Conservation (phyloP, 2,113 vertebrate species). For the Calcarius ornatus region DNA sequence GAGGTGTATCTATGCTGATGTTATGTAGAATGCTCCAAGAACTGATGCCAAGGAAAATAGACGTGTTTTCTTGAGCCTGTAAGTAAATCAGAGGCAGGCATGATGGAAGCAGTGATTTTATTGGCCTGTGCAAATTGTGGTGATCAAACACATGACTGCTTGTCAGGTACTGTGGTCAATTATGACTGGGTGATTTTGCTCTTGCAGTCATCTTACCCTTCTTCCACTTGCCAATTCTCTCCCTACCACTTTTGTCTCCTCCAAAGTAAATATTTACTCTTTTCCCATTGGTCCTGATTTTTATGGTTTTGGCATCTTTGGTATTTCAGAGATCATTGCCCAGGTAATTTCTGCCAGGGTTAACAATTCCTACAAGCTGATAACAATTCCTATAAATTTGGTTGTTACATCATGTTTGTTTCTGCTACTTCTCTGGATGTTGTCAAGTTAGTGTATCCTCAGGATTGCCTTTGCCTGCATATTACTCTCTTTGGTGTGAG, state of each 20-base stretch:
- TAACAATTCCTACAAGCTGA: not conserved
- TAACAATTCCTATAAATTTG: not conserved
- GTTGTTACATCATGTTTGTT: not conserved
- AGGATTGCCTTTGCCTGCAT: not conserved
- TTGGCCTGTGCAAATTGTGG: not conserved
- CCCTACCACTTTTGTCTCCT: not conserved
- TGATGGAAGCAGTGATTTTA: not conserved
- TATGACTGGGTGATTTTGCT: not conserved
- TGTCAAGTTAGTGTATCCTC: not conserved
- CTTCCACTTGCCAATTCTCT: not conserved
- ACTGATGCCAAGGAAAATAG: rapidly evolving
- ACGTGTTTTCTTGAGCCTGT: not conserved
- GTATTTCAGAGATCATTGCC: not conserved
- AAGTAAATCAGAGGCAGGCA: not conserved
- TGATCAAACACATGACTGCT: not conserved
- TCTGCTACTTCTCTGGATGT: not conserved
- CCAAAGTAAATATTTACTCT: not conserved
- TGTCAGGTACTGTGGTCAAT: not conserved
- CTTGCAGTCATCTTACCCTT: not conserved
- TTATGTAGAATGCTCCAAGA: not conserved
- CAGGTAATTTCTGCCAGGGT: not conserved
- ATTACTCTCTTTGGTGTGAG: not conserved
- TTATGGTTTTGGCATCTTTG: not conserved
- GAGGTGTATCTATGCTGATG: not conserved
- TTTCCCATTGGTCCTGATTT: not conserved